Conservation (phyloP, 2,113 vertebrate genomes). For the Neotragus pygmaeus region DNA sequence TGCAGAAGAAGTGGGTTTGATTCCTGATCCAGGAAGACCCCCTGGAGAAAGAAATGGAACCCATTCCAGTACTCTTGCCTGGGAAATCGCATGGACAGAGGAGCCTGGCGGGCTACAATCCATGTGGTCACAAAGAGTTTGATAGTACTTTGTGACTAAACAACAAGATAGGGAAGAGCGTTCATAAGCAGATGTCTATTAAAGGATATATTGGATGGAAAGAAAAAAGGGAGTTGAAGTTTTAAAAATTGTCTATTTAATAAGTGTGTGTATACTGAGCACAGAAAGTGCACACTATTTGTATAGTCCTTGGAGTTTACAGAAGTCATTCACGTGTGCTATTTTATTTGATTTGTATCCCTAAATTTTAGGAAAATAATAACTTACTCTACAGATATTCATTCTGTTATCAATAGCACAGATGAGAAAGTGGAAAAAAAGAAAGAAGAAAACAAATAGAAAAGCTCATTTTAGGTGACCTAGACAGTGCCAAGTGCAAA, state of each 20-base stretch:
- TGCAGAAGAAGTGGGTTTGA: not conserved
- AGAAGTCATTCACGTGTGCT: not conserved
- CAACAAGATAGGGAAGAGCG: not conserved
- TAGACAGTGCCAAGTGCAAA: not conserved
- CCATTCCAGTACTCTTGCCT: not conserved
- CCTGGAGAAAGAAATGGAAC: not conserved
- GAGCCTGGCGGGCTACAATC: not conserved
- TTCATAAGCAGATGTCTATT: not conserved
- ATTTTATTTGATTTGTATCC: not conserved
- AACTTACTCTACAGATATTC: not conserved
- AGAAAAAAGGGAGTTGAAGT: not conserved
- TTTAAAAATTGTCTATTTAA: not conserved
- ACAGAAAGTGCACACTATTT: not conserved
- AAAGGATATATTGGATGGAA: not conserved
- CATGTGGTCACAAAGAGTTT: not conserved
- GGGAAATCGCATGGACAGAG: not conserved
- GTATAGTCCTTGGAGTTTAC: not conserved
- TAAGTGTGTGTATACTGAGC: not conserved
- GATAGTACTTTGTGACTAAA: not conserved
- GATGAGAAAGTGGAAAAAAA: not conserved
- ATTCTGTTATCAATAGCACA: not conserved
- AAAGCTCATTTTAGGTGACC: conserved; percentile 1
- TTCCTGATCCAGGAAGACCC: not conserved
- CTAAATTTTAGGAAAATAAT: conserved; percentile 22
- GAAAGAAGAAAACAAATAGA: not conserved